Evolutionary conservation across 53 echinoderm and acorn worm species (phyloP).

Genomic region (Mesocentrotus franciscanus): DNA sequence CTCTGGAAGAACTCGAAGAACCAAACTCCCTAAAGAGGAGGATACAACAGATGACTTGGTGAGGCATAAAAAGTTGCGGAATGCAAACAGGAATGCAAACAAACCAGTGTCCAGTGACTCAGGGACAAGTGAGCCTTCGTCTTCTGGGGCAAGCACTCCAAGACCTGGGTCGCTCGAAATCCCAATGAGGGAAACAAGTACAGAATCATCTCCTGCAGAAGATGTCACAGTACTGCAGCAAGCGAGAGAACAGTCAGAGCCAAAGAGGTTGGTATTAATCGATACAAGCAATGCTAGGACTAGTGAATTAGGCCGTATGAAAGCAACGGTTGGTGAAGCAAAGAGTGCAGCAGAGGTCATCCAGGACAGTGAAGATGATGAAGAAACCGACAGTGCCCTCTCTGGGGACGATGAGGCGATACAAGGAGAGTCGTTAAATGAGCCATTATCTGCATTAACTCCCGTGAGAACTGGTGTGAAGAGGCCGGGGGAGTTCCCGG

Average conservation of each 20-base stretch:
- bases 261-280: background rate
- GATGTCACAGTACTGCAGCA: background rate
- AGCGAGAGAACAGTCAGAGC: background rate
- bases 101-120: conserved; percentile 54
- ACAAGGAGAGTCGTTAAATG: background rate
- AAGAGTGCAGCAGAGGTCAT: background rate
- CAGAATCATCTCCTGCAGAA: conserved; percentile 1
- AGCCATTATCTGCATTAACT: background rate
- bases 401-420: conserved; percentile 67
- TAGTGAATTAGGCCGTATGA: background rate
- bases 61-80: conserved; percentile 56
- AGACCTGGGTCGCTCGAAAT: conserved; percentile 40
- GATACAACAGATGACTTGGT: conserved; percentile 58
- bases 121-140: conserved; percentile 40
- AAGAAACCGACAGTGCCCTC: conserved; percentile 73
- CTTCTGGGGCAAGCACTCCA: conserved; percentile 40
- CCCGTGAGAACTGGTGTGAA: conserved; percentile 61
- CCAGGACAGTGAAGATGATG: conserved; percentile 63
- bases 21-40: conserved; percentile 62
- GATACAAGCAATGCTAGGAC: background rate
- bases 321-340: background rate
- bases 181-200: conserved; percentile 26
- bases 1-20: conserved; percentile 65
- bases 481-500: conserved; percentile 72
- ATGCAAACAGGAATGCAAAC: conserved; percentile 46